A percentile compares a stretch with the other conserved stretches of the same genome.
Evolutionary conservation across 2,113 vertebrate species (phyloP).

Genomic region (Phalacrocorax carbo): DNA sequence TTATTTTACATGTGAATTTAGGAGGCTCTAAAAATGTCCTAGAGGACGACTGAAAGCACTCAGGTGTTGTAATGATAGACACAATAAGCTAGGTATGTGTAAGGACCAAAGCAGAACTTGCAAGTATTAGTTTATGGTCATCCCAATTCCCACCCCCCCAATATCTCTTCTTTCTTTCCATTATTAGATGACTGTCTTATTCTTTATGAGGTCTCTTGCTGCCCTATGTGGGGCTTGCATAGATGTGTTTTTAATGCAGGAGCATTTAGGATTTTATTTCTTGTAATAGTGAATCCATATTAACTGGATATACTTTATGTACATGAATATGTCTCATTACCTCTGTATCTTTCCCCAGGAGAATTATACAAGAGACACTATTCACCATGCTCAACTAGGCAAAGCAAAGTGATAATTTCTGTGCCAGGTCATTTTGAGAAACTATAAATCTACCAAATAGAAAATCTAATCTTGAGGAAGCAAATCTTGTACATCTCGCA

Average conservation of each 20-base stretch:
- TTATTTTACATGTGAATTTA: neutral
- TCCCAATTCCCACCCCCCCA: neutral
- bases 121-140: neutral
- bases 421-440: neutral
- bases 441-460: neutral
- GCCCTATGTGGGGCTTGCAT: neutral
- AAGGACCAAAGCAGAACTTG: neutral
- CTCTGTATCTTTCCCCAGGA: neutral
- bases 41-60: neutral
- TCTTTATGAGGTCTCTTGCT: neutral
- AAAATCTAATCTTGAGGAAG: neutral
- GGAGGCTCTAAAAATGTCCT: neutral
- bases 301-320: neutral
- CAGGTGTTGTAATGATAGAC: neutral
- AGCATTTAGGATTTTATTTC: slow-evolving; percentile 7
- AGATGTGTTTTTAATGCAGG: neutral
- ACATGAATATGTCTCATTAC: neutral
- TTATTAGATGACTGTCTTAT: neutral
- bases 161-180: neutral
- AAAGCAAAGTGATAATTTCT: neutral
- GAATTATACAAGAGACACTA: neutral
- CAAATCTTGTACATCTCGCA: neutral
- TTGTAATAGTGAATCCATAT: neutral
- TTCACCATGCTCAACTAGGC: neutral
- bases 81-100: neutral